Percentiles rank a stretch among this genome's conserved stretches.
Evolutionary conservation across 92 coral and sea anemone species (phyloP).

Genomic region (Micromussa lordhowensis): DNA sequence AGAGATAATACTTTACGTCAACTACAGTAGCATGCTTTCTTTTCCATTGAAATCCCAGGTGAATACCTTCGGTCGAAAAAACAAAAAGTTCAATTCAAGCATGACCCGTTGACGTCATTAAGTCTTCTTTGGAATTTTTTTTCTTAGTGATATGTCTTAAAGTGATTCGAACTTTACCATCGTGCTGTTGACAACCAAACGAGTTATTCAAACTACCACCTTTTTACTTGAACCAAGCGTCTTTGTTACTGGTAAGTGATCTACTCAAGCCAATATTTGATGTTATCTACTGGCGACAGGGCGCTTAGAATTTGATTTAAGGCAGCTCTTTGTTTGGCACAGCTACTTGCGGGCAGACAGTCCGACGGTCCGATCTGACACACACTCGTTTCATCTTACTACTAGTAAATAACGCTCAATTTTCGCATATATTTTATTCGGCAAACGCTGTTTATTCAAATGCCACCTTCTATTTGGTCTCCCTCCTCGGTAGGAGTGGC

Average conservation of each 20-base stretch:
- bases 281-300: conserved; percentile 1
- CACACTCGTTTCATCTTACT: not conserved
- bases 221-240: not conserved
- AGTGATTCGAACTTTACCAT: conserved; percentile 1
- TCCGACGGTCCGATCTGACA: not conserved
- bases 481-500: conserved; percentile 6
- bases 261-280: conserved; percentile 14
- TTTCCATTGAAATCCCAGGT: conserved; percentile 26
- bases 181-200: conserved; percentile 11
- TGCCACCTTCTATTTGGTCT: not conserved
- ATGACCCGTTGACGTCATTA: conserved; percentile 39
- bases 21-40: conserved; percentile 31
- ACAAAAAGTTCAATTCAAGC: conserved; percentile 39
- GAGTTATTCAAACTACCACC: too few species aligned
- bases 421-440: not conserved
- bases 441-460: not conserved
- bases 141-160: not conserved
- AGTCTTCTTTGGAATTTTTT: not conserved
- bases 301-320: conserved; percentile 23
- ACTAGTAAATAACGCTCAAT: not conserved
- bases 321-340: not conserved
- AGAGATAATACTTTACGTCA: conserved; percentile 31
- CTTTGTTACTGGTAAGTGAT: conserved; percentile 43
- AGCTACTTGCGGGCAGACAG: not conserved
- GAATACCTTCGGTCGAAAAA: not conserved